phyloP scores from a whole-genome alignment of 2,888 invertebrate species.

The Slavum lentiscoides region DNA sequence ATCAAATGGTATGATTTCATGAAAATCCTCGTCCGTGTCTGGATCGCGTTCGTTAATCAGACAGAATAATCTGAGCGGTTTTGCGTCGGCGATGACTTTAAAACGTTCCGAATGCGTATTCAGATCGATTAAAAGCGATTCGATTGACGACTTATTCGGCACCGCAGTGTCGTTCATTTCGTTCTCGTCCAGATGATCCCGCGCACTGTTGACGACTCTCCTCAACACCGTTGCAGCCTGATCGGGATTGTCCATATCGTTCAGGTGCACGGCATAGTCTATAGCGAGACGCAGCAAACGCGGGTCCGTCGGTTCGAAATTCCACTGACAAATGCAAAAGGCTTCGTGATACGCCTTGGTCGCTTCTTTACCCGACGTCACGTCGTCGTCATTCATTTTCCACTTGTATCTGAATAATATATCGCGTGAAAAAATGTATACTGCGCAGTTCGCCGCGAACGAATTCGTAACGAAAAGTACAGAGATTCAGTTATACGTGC shows the following conservation, averaged over 20 bases:
- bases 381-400: neutral
- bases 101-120: neutral
- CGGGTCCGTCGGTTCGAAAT: no score
- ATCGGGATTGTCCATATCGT: neutral
- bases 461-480: no score
- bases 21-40: no score
- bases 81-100: no score
- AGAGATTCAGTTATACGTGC: no score
- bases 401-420: neutral
- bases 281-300: neutral
- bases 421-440: no score
- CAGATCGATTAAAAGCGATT: neutral
- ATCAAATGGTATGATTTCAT: no score
- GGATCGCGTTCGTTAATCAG: no score
- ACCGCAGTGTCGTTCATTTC: neutral
- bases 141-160: neutral
- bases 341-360: constrained; percentile 2
- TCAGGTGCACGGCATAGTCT: neutral
- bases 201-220: neutral
- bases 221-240: neutral
- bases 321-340: neutral
- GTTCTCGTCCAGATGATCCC: neutral
- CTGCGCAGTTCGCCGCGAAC: no score
- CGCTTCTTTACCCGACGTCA: neutral
- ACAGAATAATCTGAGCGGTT: no score